Conservation (phyloP, 2,888 invertebrate genomes). For the Chloromyia formosa region DNA sequence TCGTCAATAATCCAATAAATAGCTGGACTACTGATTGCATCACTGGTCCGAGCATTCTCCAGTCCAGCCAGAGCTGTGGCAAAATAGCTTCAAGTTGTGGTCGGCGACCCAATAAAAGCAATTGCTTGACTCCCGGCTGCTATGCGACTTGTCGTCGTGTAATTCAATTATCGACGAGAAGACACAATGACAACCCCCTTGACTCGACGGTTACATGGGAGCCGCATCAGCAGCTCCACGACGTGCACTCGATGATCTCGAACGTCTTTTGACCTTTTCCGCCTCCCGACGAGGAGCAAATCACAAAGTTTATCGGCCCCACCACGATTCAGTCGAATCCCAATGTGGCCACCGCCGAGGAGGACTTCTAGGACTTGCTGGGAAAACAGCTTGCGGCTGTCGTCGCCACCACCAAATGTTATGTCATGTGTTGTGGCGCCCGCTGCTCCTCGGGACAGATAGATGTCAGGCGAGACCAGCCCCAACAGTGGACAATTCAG, state of each 20-base stretch:
- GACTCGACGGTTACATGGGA: not conserved
- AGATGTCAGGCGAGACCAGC: not conserved
- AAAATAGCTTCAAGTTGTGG: constrained; percentile 1
- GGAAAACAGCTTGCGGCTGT: no score
- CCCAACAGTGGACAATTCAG: not conserved
- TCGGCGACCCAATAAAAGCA: not conserved
- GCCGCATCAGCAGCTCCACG: not conserved
- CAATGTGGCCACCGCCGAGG: not conserved
- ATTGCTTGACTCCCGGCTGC: no score
- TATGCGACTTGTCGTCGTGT: not conserved
- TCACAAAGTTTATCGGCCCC: constrained; percentile 20
- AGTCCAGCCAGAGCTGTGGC: not conserved
- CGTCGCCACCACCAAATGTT: not conserved
- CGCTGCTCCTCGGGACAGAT: not conserved
- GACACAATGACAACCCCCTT: not conserved
- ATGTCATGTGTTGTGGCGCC: not conserved
- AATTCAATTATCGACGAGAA: constrained; percentile 31
- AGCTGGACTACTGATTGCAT: not conserved
- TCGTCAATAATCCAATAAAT: constrained; percentile 33
- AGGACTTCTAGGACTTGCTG: no score
- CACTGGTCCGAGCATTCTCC: not conserved
- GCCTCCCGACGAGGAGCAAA: not conserved
- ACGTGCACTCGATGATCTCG: not conserved
- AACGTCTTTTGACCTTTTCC: constrained; percentile 25
- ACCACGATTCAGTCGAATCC: not conserved